Evolutionary conservation across 1,140 invertebrate genomes (phyloP).

Genomic region (Drosophila pallidifrons): DNA sequence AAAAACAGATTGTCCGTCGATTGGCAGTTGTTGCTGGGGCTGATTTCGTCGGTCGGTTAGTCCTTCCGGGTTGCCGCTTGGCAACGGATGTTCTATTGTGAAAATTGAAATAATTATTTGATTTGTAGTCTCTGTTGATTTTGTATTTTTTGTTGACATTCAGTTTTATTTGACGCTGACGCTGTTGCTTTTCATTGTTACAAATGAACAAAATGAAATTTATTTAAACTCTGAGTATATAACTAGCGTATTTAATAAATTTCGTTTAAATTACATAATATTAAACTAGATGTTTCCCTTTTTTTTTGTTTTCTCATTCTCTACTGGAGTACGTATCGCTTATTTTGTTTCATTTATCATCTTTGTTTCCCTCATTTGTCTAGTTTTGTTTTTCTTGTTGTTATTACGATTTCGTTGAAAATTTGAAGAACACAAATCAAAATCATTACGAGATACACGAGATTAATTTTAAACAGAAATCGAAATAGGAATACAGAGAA

Average conservation of each 20-base stretch:
- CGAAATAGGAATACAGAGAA: slow-evolving; percentile 9
- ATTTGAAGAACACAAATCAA: slow-evolving; percentile 18
- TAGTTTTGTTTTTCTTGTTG: slow-evolving; percentile 32
- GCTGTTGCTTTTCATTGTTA: slow-evolving; percentile 77
- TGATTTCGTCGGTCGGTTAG: slow-evolving; percentile 33
- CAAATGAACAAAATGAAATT: slow-evolving; percentile 75
- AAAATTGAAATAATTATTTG: slow-evolving; percentile 17
- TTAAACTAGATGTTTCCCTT: slow-evolving; percentile 78
- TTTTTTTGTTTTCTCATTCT: slow-evolving; percentile 25
- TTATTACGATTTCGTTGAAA: slow-evolving; percentile 28
- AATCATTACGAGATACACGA: background rate
- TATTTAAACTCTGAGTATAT: slow-evolving; percentile 61
- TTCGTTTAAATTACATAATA: slow-evolving; percentile 81
- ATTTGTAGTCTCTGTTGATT: slow-evolving; percentile 45
- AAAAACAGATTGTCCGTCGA: slow-evolving; percentile 9
- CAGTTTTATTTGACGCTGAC: slow-evolving; percentile 70
- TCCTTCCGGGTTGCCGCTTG: slow-evolving; percentile 39
- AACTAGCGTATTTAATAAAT: slow-evolving; percentile 77
- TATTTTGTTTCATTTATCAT: slow-evolving; percentile 32
- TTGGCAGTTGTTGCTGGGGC: background rate
- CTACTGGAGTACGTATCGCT: slow-evolving; percentile 42
- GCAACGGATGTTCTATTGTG: slow-evolving; percentile 33
- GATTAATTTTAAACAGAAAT: slow-evolving; percentile 17
- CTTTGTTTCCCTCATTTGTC: slow-evolving; percentile 68
- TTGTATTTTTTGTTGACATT: slow-evolving; percentile 56